Conservation (phyloP, 1,140 invertebrate species). For the Chrysopa pallens region DNA sequence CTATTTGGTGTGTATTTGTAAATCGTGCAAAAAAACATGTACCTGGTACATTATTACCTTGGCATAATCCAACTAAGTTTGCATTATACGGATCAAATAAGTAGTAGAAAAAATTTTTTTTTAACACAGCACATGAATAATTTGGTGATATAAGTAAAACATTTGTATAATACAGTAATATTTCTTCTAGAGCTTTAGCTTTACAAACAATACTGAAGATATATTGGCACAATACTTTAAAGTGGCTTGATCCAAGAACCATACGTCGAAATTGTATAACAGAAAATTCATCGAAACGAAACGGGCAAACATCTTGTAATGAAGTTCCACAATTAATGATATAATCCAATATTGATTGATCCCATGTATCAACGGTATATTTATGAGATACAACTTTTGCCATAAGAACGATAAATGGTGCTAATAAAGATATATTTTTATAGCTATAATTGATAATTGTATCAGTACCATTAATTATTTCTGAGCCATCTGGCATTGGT, state of each 20-base stretch:
- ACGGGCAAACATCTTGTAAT: constrained; percentile 22
- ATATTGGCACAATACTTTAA: constrained; percentile 9
- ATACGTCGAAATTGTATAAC: constrained; percentile 24
- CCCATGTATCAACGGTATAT: constrained; percentile 28
- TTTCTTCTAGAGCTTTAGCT: constrained; percentile 10
- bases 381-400: constrained; percentile 30
- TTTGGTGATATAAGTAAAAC: constrained; percentile 28
- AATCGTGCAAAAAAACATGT: constrained; percentile 28
- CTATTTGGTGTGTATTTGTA: constrained; percentile 20
- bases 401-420: constrained; percentile 32
- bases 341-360: constrained; percentile 25
- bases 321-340: constrained; percentile 25
- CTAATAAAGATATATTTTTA: constrained; percentile 15
- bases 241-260: constrained; percentile 14
- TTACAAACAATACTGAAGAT: constrained; percentile 9
- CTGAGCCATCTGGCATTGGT: constrained; percentile 25
- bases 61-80: constrained; percentile 27
- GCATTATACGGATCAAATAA: constrained; percentile 27
- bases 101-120: constrained; percentile 27
- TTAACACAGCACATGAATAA: constrained; percentile 29
- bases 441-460: constrained; percentile 18
- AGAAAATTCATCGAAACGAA: constrained; percentile 21
- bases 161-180: constrained; percentile 23
- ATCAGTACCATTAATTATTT: constrained; percentile 24
- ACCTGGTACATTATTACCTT: constrained; percentile 19